Evolutionary conservation across 2,113 vertebrate species (phyloP).

Genomic region (Sinocyclocheilus grahami): DNA sequence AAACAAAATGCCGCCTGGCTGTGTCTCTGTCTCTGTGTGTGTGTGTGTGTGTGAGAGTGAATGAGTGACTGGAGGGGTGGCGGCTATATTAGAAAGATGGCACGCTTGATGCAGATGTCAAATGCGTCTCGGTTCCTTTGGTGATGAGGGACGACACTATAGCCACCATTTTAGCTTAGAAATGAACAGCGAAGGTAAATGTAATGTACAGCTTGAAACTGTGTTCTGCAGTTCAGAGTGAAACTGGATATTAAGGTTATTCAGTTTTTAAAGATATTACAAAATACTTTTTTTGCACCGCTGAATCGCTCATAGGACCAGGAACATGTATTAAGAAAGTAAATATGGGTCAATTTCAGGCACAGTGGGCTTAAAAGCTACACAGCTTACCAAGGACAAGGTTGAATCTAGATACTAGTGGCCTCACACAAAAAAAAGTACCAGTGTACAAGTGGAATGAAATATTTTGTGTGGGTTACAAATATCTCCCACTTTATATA

Average conservation of each 20-base stretch:
- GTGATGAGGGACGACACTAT: slow-evolving; percentile 3
- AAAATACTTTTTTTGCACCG: neutral
- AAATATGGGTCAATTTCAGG: neutral
- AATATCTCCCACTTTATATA: neutral
- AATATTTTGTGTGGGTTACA: neutral
- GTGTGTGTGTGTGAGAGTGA: neutral
- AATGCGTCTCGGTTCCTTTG: slow-evolving; percentile 23
- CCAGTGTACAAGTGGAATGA: neutral
- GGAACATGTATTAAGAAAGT: neutral
- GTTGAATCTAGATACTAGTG: neutral
- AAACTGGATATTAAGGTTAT: neutral
- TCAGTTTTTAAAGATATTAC: neutral
- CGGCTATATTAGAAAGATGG: slow-evolving; percentile 56
- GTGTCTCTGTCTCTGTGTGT: slow-evolving; percentile 13
- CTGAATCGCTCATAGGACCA: neutral
- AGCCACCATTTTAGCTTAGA: slow-evolving; percentile 25
- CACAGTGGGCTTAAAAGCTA: neutral
- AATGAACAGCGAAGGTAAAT: slow-evolving; percentile 4
- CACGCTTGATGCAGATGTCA: slow-evolving; percentile 52
- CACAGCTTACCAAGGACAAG: slow-evolving; percentile 7
- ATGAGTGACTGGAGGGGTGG: slow-evolving; percentile 69
- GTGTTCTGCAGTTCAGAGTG: neutral
- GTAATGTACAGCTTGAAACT: neutral
- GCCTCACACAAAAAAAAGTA: neutral
- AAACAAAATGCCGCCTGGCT: slow-evolving; percentile 78